Base-by-base conservation (phyloP, 2,113 vertebrate genomes). In the Sphaerodactylus townsendi region DNA sequence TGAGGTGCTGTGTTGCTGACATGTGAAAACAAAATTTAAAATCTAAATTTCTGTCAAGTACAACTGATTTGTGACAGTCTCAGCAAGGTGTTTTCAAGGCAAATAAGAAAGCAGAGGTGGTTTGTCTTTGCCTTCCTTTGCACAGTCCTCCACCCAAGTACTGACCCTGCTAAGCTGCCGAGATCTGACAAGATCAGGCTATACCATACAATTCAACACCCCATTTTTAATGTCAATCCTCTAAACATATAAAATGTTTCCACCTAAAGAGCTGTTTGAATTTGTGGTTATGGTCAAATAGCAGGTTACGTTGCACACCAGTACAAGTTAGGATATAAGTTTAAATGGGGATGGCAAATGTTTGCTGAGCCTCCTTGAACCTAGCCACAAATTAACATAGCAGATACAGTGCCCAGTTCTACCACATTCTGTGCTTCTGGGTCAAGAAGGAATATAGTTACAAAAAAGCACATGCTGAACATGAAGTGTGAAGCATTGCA, bases 331-430 rank as follows among this genome's bases (percentile, higher is more conserved):
- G 10, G 5, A 77, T 48, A 23, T 37, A 48, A 13, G 2, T 79
- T 79, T 66, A 65, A 84, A 56, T 56, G n/a, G 39, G n/a, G 64
- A 59, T 44, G 76, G 35, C 5, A 73, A 44, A 15, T 30, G 66
- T 46, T n/a, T n/a, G n/a, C n/a, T 81, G 46, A 53, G 35, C 68
- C 28, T 70, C 39, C 5, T 46, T 30, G 62, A 30, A 46, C 15
- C n/a, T 50, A 83, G 25, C 8, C 35, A 19, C 64, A 71, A 65
- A 82, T 82, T 39, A 74, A 82, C 39, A 46, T 30, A 53, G n/a
- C 21, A 25, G 15, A 66, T 62, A 28, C 25, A 62, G 21, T 7
- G 23, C 15, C 66, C 71, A 65, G 10, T 50, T 83, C 19, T 28
- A 14, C 5, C 6, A 46, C 35, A n/a, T 82, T 41, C 56, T 46